phyloP scores from a whole-genome alignment of 2,113 vertebrate species.

The Syngnathoides biaculeatus region DNA sequence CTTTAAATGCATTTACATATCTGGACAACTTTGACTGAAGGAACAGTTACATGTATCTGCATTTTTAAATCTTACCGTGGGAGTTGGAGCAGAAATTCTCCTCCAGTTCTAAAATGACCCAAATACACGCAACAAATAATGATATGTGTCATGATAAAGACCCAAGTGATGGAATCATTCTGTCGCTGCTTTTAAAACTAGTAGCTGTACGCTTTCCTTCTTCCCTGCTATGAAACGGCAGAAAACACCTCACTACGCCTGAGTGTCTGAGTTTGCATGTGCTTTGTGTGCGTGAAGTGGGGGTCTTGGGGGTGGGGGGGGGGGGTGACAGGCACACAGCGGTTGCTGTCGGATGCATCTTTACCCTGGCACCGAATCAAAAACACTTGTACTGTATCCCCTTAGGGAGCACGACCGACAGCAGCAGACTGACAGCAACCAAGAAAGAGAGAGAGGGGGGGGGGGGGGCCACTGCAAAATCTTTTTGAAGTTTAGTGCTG shows the following conservation, averaged over 20 bases:
- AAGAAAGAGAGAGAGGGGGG: not conserved
- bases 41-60: no score
- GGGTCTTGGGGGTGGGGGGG: no score
- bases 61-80: no score
- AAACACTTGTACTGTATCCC: constrained; percentile 59
- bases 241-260: constrained; percentile 21
- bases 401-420: constrained; percentile 41
- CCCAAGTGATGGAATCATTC: not conserved
- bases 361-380: constrained; percentile 60
- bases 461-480: not conserved
- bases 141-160: no score
- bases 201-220: not conserved
- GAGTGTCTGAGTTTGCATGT: constrained; percentile 12
- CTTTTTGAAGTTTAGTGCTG: not conserved
- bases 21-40: no score
- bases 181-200: not conserved
- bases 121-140: no score
- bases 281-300: not conserved
- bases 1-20: no score
- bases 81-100: no score
- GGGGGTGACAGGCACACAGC: constrained; percentile 7
- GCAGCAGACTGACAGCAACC: constrained; percentile 40
- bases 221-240: constrained; percentile 9
- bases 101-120: no score
- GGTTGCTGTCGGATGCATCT: constrained; percentile 36